These are phyloP conservation scores for Trachelus stipa DNA, from an alignment of 2,888 invertebrate genomes.

Conservation along the genomic window DNA sequence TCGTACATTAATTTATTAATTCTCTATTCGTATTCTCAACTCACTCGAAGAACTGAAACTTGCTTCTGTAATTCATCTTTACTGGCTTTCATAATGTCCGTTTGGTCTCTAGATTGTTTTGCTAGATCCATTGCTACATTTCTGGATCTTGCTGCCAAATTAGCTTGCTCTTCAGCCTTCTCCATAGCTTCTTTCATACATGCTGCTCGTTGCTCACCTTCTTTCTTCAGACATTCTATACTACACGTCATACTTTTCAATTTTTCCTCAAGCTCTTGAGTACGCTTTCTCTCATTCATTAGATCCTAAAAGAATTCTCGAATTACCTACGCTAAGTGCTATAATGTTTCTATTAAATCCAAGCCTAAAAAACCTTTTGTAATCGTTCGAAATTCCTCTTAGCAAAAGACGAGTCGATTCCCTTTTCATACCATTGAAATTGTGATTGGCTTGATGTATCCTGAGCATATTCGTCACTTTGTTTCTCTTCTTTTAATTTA, in stretches of 20 bases:
- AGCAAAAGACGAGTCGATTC: conserved; percentile 1
- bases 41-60: conserved; percentile 36
- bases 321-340: neutral
- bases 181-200: conserved; percentile 35
- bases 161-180: conserved; percentile 36
- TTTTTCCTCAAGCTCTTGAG: conserved; percentile 36
- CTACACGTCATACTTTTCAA: conserved; percentile 35
- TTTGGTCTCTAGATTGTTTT: conserved; percentile 38
- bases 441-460: neutral
- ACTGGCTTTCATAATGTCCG: conserved; percentile 34
- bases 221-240: conserved; percentile 36
- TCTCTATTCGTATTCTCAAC: conserved; percentile 7
- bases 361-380: conserved; percentile 23
- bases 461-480: neutral
- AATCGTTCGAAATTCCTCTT: conserved; percentile 25
- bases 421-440: neutral
- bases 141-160: conserved; percentile 34
- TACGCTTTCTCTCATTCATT: conserved; percentile 31
- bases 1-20: neutral
- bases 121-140: conserved; percentile 40
- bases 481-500: neutral
- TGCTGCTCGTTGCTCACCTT: conserved; percentile 33
- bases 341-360: conserved; percentile 3
- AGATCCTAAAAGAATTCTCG: conserved; percentile 35
- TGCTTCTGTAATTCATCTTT: conserved; percentile 37